Base-by-base conservation (phyloP, 2,113 vertebrate genomes). In the Ceuthmochares aereus region DNA sequence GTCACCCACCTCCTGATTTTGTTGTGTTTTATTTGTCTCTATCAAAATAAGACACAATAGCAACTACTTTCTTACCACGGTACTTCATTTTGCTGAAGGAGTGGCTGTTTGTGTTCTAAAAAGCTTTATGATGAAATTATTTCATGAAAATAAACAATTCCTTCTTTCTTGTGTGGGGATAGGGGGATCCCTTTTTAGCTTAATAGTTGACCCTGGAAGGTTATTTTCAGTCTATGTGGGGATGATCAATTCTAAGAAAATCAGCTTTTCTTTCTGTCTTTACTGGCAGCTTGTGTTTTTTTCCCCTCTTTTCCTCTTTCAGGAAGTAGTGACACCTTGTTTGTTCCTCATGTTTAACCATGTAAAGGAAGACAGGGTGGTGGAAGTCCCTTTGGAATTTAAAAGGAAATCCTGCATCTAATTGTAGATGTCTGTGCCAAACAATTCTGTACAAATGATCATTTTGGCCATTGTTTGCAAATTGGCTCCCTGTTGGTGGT, bases 401-500 rank as follows among this genome's bases (percentile, higher is more conserved):
- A 26, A 78, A 81, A 95, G 92, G 95, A 97, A 96, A 96, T 96
- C 93, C 96, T 92, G 93, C 76, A 40, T 79, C 90, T 96, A 78
- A 94, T 81, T 96, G 80, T 95, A 72, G 86, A 86, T 37, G 43
- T 67, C 76, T 90, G 76, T 94, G 90, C 85, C 69, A 90, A 78
- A 95, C 90, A 94, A 15, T 78, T 72, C 76, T 36, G 29, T 76
- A 54, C 52, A 78, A 89, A 59, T 88, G 20, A 56, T 51, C 27
- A 56, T 92, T 95, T 69, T 1, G 3, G n/a, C 94, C 93, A 84
- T 93, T 96, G 93, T 96, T 96, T 95, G 60, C 29, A 79, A 69
- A 72, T 84, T 51, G 67, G 19, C 58, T 77, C 79, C 34, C 62
- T 90, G 62, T 62, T 4, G 1, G 25, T 47, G 20, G 70, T 93